Evolutionary conservation across 2,888 invertebrate genomes (phyloP).

Genomic region (Nasonovia ribisnigri): DNA sequence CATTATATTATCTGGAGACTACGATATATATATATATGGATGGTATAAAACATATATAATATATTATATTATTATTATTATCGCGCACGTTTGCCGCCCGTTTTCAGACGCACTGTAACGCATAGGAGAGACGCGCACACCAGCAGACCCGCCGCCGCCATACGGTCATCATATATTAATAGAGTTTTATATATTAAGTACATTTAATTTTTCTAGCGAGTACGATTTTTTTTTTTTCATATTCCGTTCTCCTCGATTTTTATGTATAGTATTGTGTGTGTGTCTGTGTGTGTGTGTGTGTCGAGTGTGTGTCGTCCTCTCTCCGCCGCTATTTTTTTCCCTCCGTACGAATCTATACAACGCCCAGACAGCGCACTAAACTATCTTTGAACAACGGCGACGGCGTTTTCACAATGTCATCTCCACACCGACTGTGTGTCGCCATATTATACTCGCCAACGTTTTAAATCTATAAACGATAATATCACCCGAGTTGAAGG

Average conservation of each 20-base stretch:
- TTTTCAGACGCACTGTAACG: not conserved
- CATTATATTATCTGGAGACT: constrained; percentile 40
- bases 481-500: not conserved
- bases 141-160: constrained; percentile 13
- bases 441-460: not conserved
- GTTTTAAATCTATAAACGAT: constrained; percentile 5
- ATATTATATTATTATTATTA: not conserved
- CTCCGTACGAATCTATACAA: not conserved
- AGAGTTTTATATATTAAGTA: constrained; percentile 16
- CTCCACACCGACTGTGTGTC: not conserved
- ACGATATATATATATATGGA: no score
- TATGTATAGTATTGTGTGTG: not conserved
- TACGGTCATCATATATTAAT: constrained; percentile 41
- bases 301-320: not conserved
- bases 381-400: constrained; percentile 19
- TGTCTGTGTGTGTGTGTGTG: no score
- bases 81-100: not conserved
- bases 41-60: not conserved
- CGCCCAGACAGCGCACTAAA: not conserved
- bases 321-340: not conserved
- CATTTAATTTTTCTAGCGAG: not conserved
- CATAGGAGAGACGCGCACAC: constrained; percentile 1
- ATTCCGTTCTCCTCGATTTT: not conserved
- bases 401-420: constrained; percentile 2
- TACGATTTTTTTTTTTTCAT: not conserved